A percentile compares a stretch with the other conserved stretches of the same genome.
These are phyloP conservation scores for Collichthys lucidus DNA, from an alignment of 2,113 vertebrate genomes.

Conservation along the genomic window DNA sequence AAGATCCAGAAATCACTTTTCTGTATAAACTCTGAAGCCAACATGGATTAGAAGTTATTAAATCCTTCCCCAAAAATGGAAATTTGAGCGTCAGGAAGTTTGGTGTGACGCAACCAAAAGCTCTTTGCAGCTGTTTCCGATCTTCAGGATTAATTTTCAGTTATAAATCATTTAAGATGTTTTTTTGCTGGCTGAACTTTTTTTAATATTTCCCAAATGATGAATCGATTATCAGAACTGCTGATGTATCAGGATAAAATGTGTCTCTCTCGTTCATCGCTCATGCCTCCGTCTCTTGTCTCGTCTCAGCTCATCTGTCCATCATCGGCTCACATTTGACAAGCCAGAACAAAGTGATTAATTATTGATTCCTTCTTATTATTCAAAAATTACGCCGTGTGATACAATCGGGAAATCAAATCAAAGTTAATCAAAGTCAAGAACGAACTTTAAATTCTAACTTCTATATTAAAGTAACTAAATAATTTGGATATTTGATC, in stretches of 20 bases:
- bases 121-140: background rate
- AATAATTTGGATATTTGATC: too few relatives aligned
- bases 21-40: background rate
- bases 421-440: too few relatives aligned
- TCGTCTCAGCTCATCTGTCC: background rate
- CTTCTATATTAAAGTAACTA: background rate
- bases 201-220: background rate
- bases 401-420: background rate
- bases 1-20: background rate
- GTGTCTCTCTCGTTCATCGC: background rate
- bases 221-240: background rate
- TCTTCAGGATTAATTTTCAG: background rate
- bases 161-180: background rate
- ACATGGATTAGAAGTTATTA: background rate
- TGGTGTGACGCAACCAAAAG: background rate
- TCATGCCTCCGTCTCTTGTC: background rate
- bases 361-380: background rate
- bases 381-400: background rate
- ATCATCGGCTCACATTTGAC: background rate
- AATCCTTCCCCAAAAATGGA: background rate
- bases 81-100: background rate
- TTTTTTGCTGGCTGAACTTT: background rate
- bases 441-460: background rate
- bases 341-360: background rate
- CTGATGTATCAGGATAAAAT: background rate